phyloP scores from a whole-genome alignment of 2,888 invertebrate genomes.

The Diabrotica balteata region DNA sequence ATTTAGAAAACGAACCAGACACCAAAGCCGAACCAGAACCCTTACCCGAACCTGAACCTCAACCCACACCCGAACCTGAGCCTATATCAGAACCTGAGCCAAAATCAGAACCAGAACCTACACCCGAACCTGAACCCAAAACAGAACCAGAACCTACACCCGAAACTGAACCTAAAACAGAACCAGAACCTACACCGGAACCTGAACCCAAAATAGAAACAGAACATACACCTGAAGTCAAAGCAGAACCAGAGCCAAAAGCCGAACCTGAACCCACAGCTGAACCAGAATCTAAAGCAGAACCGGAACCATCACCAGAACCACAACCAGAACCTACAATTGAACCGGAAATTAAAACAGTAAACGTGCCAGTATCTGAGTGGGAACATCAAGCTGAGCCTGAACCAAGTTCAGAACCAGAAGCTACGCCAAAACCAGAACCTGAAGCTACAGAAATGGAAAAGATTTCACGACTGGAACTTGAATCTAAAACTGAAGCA shows the following conservation, averaged over 20 bases:
- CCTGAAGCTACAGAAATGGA: slow-evolving; percentile 39
- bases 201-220: slow-evolving; percentile 45
- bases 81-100: slow-evolving; percentile 45
- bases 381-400: too few relatives aligned
- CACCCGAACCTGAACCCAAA: neutral
- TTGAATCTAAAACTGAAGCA: slow-evolving; percentile 30
- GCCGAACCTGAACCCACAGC: slow-evolving; percentile 57
- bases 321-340: slow-evolving; percentile 49
- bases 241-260: slow-evolving; percentile 51
- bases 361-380: too few relatives aligned
- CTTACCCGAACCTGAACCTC: slow-evolving; percentile 44
- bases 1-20: slow-evolving; percentile 44
- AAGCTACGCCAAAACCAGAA: slow-evolving; percentile 30
- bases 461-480: slow-evolving; percentile 25
- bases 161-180: slow-evolving; percentile 31
- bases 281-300: slow-evolving; percentile 50
- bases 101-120: slow-evolving; percentile 38
- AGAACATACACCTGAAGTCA: slow-evolving; percentile 50
- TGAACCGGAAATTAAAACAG: slow-evolving; percentile 14
- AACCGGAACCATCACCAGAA: slow-evolving; percentile 13
- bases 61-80: slow-evolving; percentile 49
- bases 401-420: too few relatives aligned
- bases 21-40: slow-evolving; percentile 47
- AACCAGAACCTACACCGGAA: slow-evolving; percentile 48
- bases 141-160: slow-evolving; percentile 42